Evolutionary conservation across 1,140 invertebrate species (phyloP), one percentile per base, ranked within the genome.

Genomic region (Zaprionus ornatus): DNA sequence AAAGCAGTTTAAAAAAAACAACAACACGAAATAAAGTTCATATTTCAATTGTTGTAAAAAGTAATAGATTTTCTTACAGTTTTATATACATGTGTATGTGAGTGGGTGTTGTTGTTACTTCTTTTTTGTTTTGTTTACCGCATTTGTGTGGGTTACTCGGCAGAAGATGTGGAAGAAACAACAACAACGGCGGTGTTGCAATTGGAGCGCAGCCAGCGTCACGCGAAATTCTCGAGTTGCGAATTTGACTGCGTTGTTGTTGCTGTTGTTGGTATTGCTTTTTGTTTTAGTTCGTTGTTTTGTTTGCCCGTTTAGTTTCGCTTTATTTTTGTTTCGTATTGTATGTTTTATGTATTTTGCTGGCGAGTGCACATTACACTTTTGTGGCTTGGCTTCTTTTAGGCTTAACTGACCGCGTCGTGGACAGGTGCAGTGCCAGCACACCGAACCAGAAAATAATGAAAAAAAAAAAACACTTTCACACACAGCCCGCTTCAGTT

Each of bases 321-420:
- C 23, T 57, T 66, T 45, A 23, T 17, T 45, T 29, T 64, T 7
- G 45, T 50, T 72, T 72, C n/a, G 40, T 60, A 7, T 50, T 42
- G 45, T 27, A 50, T 63, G 40, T 63, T 15, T 27, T 57, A 13
- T 54, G 25, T 23, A 55, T 50, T 45, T 45, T 63, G 64, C 50
- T 76, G 50, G 65, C 75, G 75, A 67, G 60, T 86, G 83, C 83
- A 87, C 84, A 88, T 87, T 87, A 87, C 83, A 87, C 83, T 87
- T 87, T 87, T 87, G 84, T 87, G 83, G 83, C 83, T 86, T 73
- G 67, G 67, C 66, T 79, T 29, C 68, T 76, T 78, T 76, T 62
- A 71, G 73, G 77, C 77, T 66, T 79, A 35, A 79, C 66, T 79
- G 77, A 54, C 57, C 37, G 25, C 55, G 57, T 42, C 32, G 40